These are phyloP conservation scores for Papilio elwesi DNA, from an alignment of 2,888 invertebrate species.

Conservation along the genomic window DNA sequence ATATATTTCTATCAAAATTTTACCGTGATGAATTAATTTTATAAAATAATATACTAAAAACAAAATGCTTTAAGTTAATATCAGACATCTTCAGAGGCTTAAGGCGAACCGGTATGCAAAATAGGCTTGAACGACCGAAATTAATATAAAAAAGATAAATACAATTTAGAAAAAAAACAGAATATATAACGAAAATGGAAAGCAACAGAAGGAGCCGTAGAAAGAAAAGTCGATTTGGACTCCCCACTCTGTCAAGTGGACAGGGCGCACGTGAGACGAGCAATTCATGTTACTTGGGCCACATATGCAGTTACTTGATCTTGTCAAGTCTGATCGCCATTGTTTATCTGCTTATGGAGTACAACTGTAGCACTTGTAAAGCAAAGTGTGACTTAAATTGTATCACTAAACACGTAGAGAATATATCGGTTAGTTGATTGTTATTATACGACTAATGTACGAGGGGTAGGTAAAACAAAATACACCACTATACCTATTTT, in stretches of 20 bases:
- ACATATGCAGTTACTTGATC: slow-evolving; percentile 59
- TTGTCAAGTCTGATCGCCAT: slow-evolving; percentile 59
- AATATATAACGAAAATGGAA: slow-evolving; percentile 56
- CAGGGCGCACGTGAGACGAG: neutral
- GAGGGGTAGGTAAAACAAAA: too few relatives aligned
- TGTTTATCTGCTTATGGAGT: slow-evolving; percentile 65
- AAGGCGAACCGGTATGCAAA: slow-evolving; percentile 18
- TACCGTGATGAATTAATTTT: neutral
- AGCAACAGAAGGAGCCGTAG: slow-evolving; percentile 58
- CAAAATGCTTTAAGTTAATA: slow-evolving; percentile 14
- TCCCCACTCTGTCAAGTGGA: neutral
- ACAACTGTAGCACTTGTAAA: slow-evolving; percentile 61
- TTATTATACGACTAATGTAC: slow-evolving; percentile 4
- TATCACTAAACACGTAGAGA: slow-evolving; percentile 62
- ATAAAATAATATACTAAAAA: neutral
- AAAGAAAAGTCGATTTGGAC: slow-evolving; percentile 49
- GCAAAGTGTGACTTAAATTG: slow-evolving; percentile 56
- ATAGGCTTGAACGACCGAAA: slow-evolving; percentile 3
- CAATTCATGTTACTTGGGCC: slow-evolving; percentile 51
- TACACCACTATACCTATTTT: too few relatives aligned
- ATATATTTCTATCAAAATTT: neutral
- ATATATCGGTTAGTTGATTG: slow-evolving; percentile 62
- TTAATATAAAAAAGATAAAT: slow-evolving; percentile 33
- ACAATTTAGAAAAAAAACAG: slow-evolving; percentile 21
- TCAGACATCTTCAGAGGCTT: neutral